A percentile compares a stretch with the other conserved stretches of the same genome.
phyloP scores from a whole-genome alignment of 2,113 vertebrate genomes.

The Columba livia region DNA sequence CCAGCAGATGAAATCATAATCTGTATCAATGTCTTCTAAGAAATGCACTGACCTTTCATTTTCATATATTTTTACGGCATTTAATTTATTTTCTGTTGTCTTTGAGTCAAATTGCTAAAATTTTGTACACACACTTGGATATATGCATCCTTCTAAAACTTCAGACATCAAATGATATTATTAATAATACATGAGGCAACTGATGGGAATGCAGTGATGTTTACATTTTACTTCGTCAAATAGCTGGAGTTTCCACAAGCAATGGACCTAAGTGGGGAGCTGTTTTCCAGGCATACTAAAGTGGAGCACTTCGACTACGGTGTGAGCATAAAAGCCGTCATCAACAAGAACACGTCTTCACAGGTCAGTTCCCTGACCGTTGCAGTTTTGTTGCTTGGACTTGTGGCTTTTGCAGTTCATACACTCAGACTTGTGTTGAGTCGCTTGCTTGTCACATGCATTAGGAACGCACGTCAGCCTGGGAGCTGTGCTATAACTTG shows the following conservation, averaged over 20 bases:
- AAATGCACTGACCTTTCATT: not conserved
- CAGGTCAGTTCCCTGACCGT: constrained; percentile 62
- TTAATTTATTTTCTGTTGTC: not conserved
- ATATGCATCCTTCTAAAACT: not conserved
- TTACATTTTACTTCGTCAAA: constrained; percentile 41
- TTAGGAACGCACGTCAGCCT: not conserved
- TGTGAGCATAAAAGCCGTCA: constrained; percentile 53
- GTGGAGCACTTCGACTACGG: constrained; percentile 67
- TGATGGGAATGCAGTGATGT: not conserved
- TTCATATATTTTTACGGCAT: not conserved
- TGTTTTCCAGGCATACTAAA: constrained; percentile 65
- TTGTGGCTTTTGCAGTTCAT: not conserved
- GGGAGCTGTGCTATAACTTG: not conserved
- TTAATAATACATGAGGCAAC: too few species aligned
- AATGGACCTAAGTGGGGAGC: constrained; percentile 72
- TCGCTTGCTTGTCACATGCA: not conserved
- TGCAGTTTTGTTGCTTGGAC: not conserved
- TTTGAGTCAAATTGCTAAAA: not conserved
- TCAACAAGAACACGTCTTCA: constrained; percentile 68
- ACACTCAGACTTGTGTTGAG: not conserved
- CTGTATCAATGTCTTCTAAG: not conserved
- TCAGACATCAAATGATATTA: not conserved
- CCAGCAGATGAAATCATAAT: not conserved
- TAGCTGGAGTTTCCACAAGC: constrained; percentile 78
- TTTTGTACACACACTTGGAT: not conserved